Evolutionary conservation across 2,888 invertebrate genomes (phyloP).

Genomic region (Bombyx huttoni): DNA sequence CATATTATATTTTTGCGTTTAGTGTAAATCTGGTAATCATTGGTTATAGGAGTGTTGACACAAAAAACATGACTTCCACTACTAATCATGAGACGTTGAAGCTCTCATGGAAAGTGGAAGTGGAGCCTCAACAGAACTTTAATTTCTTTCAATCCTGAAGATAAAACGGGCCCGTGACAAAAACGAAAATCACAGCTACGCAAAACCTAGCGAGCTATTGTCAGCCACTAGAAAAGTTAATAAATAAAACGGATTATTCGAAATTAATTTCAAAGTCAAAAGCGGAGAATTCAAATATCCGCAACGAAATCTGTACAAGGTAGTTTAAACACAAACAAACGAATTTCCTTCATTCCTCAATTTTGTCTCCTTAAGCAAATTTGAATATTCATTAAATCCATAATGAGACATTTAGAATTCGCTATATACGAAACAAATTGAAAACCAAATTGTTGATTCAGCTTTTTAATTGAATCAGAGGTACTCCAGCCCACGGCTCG

Average conservation of each 20-base stretch:
- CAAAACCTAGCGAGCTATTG: no score
- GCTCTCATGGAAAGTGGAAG: no score
- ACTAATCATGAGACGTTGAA: no score
- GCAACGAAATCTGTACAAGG: slow-evolving; percentile 13
- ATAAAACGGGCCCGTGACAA: no score
- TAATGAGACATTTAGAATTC: background rate
- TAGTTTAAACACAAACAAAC: slow-evolving; percentile 18
- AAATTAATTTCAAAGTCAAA: background rate
- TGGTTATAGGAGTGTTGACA: no score
- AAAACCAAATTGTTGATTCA: background rate
- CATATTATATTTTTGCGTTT: no score
- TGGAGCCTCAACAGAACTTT: no score
- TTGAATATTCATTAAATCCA: background rate
- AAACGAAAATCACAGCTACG: no score
- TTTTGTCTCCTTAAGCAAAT: background rate
- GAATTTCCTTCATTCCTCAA: slow-evolving; percentile 1
- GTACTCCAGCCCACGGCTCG: background rate
- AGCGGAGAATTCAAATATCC: slow-evolving; percentile 7
- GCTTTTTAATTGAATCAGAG: no score
- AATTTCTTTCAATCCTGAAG: no score
- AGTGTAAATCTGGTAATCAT: no score
- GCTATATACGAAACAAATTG: slow-evolving; percentile 3
- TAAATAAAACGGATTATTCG: background rate
- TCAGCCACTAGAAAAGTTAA: background rate
- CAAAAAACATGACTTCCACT: no score